Base-by-base conservation (phyloP, 2,113 vertebrate species). In the Cyphomyrus plagiostoma region DNA sequence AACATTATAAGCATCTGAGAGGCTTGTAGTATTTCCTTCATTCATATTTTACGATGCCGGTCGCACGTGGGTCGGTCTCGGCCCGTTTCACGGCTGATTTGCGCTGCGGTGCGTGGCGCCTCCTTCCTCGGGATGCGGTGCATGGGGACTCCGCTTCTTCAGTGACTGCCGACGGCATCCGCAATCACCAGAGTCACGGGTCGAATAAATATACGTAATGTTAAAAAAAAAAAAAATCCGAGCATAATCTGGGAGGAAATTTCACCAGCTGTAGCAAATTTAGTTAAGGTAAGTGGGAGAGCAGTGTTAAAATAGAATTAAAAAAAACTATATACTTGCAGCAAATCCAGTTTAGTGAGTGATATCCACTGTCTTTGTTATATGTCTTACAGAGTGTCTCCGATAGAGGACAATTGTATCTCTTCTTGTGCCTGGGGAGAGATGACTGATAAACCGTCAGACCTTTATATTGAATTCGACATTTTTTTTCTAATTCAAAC, bases 81-180 rank as follows among this genome's bases (percentile, higher is more conserved):
- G 90, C 92, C 94, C 93, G 93, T 96, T 95, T 95, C 95, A 96
- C 90, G 95, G 93, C 94, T 94, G 93, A 95, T 91, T 94, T 93
- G 87, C 77, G 86, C 88, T 74, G 86, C 89, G 89, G 50, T 58
- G 82, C 87, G 21, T 80, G 94, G 83, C 48, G 35, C 89, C 84
- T 90, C 94, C 93, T 93, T 91, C 92, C 88, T 90, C 19, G 92
- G 39, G 92, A 92, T 90, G 89, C 90, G 53, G 35, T 93, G 93
- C 93, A 62, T n/a, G 23, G 53, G 94, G 93, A 93, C 93, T 92
- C 95, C 94, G 74, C 90, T 91, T 92, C 91, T 94, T 94, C 93
- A 95, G 95, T 95, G 95, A 95, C 92, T 92, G 92, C 92, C 46
- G 48, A 80, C 90, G 48, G 52, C 39, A 90, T 90, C 89, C 80